Percentiles rank a stretch among this genome's conserved stretches.
phyloP scores from a whole-genome alignment of 2,113 vertebrate genomes.

The Platysteira castanea region DNA sequence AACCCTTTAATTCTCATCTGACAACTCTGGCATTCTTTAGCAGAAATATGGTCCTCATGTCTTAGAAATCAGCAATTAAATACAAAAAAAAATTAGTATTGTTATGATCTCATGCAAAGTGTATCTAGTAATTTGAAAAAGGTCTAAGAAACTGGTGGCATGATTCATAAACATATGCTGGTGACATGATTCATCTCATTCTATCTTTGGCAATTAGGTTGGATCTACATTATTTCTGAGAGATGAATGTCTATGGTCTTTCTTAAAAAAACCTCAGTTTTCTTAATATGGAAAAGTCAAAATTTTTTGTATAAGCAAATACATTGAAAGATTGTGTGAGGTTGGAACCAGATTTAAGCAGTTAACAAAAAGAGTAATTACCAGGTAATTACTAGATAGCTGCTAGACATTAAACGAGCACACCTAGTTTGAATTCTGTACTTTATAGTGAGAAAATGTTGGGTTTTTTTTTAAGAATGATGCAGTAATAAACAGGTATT shows the following conservation, averaged over 20 bases:
- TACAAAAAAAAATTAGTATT: not conserved
- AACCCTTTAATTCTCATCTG: not conserved
- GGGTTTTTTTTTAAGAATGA: not conserved
- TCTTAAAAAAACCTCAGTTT: not conserved
- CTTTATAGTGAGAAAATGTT: not conserved
- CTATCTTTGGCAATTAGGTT: not conserved
- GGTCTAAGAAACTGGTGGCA: not conserved
- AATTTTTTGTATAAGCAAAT: not conserved
- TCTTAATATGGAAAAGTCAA: not conserved
- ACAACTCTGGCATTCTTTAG: not conserved
- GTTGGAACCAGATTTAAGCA: not conserved
- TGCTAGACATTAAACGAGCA: not conserved
- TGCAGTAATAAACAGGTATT: not conserved
- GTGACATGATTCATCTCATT: not conserved
- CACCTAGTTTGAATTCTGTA: not conserved
- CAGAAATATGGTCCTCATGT: not conserved
- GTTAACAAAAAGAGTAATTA: not conserved
- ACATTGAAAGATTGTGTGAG: not conserved
- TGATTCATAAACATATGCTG: not conserved
- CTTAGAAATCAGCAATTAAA: not conserved
- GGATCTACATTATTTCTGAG: not conserved
- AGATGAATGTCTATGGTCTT: not conserved
- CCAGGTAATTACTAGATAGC: not conserved
- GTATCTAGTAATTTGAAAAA: not conserved
- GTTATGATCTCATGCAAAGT: not conserved